A percentile compares a stretch with the other conserved stretches of the same genome.
phyloP scores from a whole-genome alignment of 1,140 invertebrate species.

The Aphaenogaster floridana region DNA sequence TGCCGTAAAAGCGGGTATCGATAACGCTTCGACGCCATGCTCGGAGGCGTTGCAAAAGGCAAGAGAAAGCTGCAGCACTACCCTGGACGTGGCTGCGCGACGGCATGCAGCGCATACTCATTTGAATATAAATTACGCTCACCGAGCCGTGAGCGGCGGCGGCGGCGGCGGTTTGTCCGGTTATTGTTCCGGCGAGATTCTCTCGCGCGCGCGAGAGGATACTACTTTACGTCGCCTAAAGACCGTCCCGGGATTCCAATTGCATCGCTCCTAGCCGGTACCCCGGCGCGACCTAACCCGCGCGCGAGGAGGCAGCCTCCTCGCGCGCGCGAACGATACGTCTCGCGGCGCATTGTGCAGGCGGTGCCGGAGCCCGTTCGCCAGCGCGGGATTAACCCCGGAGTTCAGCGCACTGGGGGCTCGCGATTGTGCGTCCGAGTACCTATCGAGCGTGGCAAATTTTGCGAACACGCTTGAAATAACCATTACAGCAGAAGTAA shows the following conservation, averaged over 20 bases:
- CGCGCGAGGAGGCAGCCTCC: background rate
- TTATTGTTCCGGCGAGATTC: slow-evolving; percentile 82
- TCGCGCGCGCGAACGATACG: slow-evolving; percentile 6
- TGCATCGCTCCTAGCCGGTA: slow-evolving; percentile 36
- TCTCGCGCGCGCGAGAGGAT: slow-evolving; percentile 72
- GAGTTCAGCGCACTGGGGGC: slow-evolving; percentile 43
- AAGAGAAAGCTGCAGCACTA: slow-evolving; percentile 73
- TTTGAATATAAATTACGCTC: slow-evolving; percentile 83
- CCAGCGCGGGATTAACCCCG: slow-evolving; percentile 52
- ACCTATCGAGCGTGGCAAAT: slow-evolving; percentile 48
- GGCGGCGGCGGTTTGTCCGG: slow-evolving; percentile 75
- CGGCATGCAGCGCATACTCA: slow-evolving; percentile 78
- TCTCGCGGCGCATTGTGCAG: slow-evolving; percentile 25
- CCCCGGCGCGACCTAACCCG: slow-evolving; percentile 32
- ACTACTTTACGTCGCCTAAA: slow-evolving; percentile 71
- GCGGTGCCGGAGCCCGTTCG: slow-evolving; percentile 8
- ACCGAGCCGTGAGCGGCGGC: slow-evolving; percentile 61
- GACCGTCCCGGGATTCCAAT: slow-evolving; percentile 59
- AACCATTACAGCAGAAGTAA: slow-evolving; percentile 14
- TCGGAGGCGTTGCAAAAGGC: slow-evolving; percentile 69
- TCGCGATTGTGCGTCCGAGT: slow-evolving; percentile 27
- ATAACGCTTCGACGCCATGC: slow-evolving; percentile 63
- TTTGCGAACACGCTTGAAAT: slow-evolving; percentile 40
- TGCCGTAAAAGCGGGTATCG: slow-evolving; percentile 53
- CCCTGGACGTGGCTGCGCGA: slow-evolving; percentile 73